phyloP scores from a whole-genome alignment of 2,888 invertebrate species.

The Plebejus melissa region DNA sequence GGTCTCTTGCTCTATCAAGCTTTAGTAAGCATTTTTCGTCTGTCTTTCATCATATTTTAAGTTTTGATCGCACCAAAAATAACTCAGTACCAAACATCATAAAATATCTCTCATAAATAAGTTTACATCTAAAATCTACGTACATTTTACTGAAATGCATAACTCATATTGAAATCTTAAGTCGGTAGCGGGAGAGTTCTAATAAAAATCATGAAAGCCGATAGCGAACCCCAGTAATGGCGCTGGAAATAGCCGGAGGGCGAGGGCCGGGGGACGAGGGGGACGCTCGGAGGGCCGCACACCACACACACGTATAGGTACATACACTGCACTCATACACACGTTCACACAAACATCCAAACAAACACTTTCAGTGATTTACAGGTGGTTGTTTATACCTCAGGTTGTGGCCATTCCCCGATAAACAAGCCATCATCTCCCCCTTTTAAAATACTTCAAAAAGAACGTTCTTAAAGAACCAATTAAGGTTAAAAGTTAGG shows the following conservation, averaged over 20 bases:
- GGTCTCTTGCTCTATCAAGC: not conserved
- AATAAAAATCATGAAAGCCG: slow-evolving; percentile 51
- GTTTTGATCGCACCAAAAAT: not conserved
- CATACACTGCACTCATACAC: not conserved
- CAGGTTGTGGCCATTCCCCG: not conserved
- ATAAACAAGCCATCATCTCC: not conserved
- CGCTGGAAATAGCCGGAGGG: slow-evolving; percentile 57
- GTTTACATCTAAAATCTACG: not conserved
- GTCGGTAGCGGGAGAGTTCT: slow-evolving; percentile 8
- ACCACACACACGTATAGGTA: not conserved
- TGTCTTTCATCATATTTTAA: not conserved
- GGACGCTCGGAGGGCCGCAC: not conserved
- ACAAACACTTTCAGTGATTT: not conserved
- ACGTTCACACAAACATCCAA: not conserved
- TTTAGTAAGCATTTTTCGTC: not conserved
- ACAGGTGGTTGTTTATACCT: slow-evolving; percentile 17
- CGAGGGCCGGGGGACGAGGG: not conserved
- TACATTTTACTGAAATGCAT: not conserved
- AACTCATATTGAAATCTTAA: slow-evolving; percentile 6
- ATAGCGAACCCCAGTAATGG: slow-evolving; percentile 73
- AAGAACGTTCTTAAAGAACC: not conserved
- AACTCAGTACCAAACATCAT: not conserved
- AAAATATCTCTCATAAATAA: not conserved
- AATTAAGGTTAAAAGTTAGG: not conserved
- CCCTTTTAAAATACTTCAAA: not conserved